Conservation (phyloP, 2,113 vertebrate species). For the Hydrolagus affinis region DNA sequence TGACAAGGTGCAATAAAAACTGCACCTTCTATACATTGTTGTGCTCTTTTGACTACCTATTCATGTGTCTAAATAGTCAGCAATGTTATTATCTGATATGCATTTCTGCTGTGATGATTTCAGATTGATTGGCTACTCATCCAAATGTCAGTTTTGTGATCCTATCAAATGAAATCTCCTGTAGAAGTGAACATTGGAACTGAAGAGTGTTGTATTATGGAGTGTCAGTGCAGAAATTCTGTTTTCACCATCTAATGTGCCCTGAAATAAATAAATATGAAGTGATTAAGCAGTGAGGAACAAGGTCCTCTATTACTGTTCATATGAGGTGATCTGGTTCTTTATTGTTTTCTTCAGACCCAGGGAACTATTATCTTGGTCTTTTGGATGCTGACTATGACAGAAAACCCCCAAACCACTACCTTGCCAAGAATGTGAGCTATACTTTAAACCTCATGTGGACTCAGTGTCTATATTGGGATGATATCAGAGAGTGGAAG, state of each 20-base stretch:
- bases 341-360: constrained; percentile 35
- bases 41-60: background rate
- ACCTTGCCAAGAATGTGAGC: constrained; percentile 46
- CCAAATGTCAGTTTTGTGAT: background rate
- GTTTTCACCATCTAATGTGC: background rate
- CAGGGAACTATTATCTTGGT: constrained; percentile 52
- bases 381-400: constrained; percentile 59
- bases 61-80: background rate
- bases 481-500: constrained; percentile 52
- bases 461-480: constrained; percentile 60
- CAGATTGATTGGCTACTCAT: no score
- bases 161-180: background rate
- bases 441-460: constrained; percentile 56
- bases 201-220: background rate
- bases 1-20: no score
- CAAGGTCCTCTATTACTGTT: background rate
- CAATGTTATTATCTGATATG: background rate
- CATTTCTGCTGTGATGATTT: background rate
- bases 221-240: background rate
- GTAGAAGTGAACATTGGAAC: background rate
- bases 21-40: no score
- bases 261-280: background rate
- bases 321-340: background rate
- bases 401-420: constrained; percentile 43
- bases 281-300: background rate